Conservation (phyloP, 2,888 invertebrate species). For the Lysandra coridon region DNA sequence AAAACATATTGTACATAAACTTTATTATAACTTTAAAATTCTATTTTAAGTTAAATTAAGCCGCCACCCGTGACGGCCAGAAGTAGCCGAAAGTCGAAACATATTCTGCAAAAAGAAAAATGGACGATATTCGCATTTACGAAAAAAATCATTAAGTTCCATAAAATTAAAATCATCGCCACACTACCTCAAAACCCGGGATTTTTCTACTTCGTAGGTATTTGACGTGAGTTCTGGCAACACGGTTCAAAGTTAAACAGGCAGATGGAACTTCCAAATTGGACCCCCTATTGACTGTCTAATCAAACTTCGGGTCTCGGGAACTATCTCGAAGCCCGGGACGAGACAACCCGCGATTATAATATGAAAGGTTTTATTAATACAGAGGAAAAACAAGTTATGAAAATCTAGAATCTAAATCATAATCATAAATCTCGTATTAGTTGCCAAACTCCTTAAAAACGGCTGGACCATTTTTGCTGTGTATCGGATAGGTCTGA, state of each 20-base stretch:
- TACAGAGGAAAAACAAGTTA: not conserved
- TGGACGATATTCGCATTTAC: too few species aligned
- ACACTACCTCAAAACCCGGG: not conserved
- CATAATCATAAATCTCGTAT: too few species aligned
- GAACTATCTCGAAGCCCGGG: not conserved
- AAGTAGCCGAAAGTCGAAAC: too few species aligned
- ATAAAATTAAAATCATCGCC: not conserved
- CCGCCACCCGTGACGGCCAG: too few species aligned
- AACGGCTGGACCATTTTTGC: too few species aligned
- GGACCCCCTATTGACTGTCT: conserved; percentile 12
- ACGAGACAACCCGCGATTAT: not conserved
- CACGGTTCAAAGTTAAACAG: conserved; percentile 10
- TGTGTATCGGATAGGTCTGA: too few species aligned
- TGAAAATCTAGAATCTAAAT: too few species aligned
- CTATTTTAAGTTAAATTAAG: too few species aligned
- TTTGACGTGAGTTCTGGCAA: not conserved
- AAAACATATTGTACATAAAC: too few species aligned
- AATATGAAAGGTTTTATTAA: conserved; percentile 4
- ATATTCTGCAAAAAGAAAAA: too few species aligned
- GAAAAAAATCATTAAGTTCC: not conserved
- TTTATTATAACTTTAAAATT: too few species aligned
- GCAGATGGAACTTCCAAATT: not conserved
- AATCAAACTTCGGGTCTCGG: not conserved
- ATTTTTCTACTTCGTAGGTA: not conserved
- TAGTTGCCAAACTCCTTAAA: too few species aligned